Base-by-base conservation (phyloP, 2,888 invertebrate genomes). In the Acanthosoma haemorrhoidale region DNA sequence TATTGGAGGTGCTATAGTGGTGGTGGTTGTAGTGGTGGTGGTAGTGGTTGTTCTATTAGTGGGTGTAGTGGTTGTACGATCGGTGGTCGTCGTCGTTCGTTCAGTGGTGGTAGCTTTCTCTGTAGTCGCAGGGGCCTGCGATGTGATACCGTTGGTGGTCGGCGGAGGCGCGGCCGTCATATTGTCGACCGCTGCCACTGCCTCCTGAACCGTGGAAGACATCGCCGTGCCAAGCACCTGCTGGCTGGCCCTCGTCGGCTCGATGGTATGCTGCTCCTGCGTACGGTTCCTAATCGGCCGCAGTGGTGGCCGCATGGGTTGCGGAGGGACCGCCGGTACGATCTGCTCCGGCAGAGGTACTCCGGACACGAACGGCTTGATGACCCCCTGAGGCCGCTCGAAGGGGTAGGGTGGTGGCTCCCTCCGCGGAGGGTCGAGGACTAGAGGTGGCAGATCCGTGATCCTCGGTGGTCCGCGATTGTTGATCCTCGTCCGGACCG, bases 401-500 rank as follows among this genome's bases (percentile, higher is more conserved):
- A 92, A 92, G 0, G 91, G 90, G 78, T 91, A 91, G 0, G 90
- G 90, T 9, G 84, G 80, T 51, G 71, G 70, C 66, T 69, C 73
- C 13, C 68, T 69, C 75, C 83, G 82, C 9, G 84, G 83, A 0
- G 83, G 79, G 75, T 88, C 88, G 73, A 87, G 86, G 71, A 88
- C 87, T 31, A 90, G 76, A 0, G 87, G 86, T 43, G 89, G 89
- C 0, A 88, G 84, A 76, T 92, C 92, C 0, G 90, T 87, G 74
- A 93, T 90, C 74, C 92, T 85, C 0, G 94, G 94, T 0, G 94
- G 95, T 0, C 94, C 94, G 71, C 95, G 82, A 78, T 95, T 93
- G 77, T 95, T 95, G 15, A 95, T 94, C 72, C 94, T 83, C 3
- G 89, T 88, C 25, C 87, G 85, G 76, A 88, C 81, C 0, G 91